Evolutionary conservation across 2,888 invertebrate genomes (phyloP).

Genomic region (Trichogramma dendrolimi): DNA sequence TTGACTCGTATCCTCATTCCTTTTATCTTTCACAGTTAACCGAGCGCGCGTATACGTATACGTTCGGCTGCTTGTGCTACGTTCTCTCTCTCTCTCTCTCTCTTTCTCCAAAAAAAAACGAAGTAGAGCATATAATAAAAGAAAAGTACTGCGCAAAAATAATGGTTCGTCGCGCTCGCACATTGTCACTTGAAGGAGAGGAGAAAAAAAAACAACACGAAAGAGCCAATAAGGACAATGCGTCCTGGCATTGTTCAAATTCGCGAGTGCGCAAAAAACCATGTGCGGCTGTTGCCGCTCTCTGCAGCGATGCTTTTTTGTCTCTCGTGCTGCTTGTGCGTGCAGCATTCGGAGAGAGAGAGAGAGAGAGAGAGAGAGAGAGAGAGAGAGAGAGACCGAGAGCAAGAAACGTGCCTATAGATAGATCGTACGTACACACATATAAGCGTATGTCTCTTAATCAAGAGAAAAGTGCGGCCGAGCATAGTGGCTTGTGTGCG

Average conservation of each 20-base stretch:
- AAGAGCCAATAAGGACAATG: conserved; percentile 28
- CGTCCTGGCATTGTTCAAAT: conserved; percentile 25
- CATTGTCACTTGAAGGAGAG: conserved; percentile 22
- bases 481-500: conserved; percentile 9
- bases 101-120: not conserved
- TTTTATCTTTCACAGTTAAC: conserved; percentile 14
- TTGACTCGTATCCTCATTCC: conserved; percentile 7
- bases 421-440: no score
- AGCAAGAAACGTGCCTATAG: no score
- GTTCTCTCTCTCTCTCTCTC: not conserved
- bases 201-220: not conserved
- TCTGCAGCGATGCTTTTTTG: not conserved
- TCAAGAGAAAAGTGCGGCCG: conserved; percentile 26
- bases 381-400: no score
- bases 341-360: no score
- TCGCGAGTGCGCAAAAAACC: conserved; percentile 19
- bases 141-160: conserved; percentile 8
- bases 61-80: no score
- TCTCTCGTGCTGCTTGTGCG: not conserved
- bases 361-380: no score
- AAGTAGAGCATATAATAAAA: not conserved
- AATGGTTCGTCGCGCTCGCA: conserved; percentile 21
- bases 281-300: conserved; percentile 1
- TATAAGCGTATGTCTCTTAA: conserved; percentile 17
- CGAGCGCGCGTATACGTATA: not conserved